A percentile compares a stretch with the other conserved stretches of the same genome.
phyloP scores from a whole-genome alignment of 1,140 invertebrate species.

The Zophobas morio region DNA sequence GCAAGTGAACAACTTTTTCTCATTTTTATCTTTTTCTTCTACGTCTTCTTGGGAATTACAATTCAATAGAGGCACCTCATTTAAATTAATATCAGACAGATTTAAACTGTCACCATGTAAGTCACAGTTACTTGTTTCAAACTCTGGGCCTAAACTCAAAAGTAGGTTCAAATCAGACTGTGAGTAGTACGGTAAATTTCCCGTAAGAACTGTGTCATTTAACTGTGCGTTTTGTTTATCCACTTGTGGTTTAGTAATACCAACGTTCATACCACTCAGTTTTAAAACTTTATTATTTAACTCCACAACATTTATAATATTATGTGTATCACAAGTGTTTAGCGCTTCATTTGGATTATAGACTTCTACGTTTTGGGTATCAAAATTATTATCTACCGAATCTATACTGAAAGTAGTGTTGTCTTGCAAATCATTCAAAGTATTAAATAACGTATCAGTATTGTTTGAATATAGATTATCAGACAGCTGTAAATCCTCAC shows the following conservation, averaged over 20 bases:
- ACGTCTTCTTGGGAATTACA: constrained; percentile 13
- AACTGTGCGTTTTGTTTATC: not conserved
- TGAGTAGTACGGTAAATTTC: constrained; percentile 5
- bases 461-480: constrained; percentile 45
- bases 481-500: constrained; percentile 29
- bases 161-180: constrained; percentile 13
- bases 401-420: constrained; percentile 35
- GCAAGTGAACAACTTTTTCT: constrained; percentile 47
- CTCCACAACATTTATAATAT: not conserved
- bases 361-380: constrained; percentile 5
- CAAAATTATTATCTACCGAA: constrained; percentile 13
- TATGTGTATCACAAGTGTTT: constrained; percentile 9
- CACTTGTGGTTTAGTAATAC: not conserved
- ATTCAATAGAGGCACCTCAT: constrained; percentile 12
- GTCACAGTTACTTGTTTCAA: constrained; percentile 14
- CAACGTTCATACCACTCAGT: constrained; percentile 1
- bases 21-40: not conserved
- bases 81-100: constrained; percentile 13
- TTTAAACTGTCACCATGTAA: not conserved
- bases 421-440: constrained; percentile 51
- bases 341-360: constrained; percentile 17
- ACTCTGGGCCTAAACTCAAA: constrained; percentile 12
- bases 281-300: constrained; percentile 11
- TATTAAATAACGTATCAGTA: constrained; percentile 48
- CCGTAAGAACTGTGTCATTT: not conserved